Evolutionary conservation across 2,113 vertebrate species (phyloP).

Genomic region (Nothobranchius kuhntae): DNA sequence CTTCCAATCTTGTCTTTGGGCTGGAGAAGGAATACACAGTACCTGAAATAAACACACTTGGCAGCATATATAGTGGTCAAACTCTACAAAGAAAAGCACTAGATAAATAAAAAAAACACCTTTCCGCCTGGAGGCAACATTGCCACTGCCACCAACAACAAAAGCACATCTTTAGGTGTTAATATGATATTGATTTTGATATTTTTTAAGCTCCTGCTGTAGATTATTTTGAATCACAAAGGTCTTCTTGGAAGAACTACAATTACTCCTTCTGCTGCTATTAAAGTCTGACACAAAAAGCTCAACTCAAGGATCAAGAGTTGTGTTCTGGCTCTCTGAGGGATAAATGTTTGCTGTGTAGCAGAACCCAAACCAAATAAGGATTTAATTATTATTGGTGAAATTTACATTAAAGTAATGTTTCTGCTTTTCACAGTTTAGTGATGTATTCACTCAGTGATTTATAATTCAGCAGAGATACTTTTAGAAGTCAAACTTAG

Average conservation of each 20-base stretch:
- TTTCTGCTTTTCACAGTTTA: constrained; percentile 1
- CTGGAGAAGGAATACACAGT: not conserved
- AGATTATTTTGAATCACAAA: constrained; percentile 26
- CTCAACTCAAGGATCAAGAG: constrained; percentile 25
- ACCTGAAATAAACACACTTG: not conserved
- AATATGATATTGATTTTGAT: constrained; percentile 39
- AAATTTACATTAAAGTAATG: not conserved
- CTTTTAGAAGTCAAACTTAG: not conserved
- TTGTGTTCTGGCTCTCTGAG: constrained; percentile 11
- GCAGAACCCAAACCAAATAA: constrained; percentile 1
- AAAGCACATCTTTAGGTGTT: constrained; percentile 5
- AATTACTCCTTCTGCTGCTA: constrained; percentile 3
- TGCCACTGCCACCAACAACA: constrained; percentile 5
- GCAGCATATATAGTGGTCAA: not conserved
- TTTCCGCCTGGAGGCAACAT: constrained; percentile 16
- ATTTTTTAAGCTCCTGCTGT: constrained; percentile 10
- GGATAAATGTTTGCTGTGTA: not conserved
- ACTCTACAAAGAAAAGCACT: constrained; percentile 2
- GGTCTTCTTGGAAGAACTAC: constrained; percentile 23
- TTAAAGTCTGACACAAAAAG: constrained; percentile 4
- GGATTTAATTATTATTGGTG: constrained; percentile 3
- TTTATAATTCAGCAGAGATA: constrained; percentile 3
- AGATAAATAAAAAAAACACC: not conserved
- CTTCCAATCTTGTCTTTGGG: not conserved
- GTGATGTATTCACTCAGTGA: constrained; percentile 1